Evolutionary conservation across 2,797 vertebrate genomes (phyloP), one percentile per base, ranked within the genome.

Genomic region (Vipera latastei): DNA sequence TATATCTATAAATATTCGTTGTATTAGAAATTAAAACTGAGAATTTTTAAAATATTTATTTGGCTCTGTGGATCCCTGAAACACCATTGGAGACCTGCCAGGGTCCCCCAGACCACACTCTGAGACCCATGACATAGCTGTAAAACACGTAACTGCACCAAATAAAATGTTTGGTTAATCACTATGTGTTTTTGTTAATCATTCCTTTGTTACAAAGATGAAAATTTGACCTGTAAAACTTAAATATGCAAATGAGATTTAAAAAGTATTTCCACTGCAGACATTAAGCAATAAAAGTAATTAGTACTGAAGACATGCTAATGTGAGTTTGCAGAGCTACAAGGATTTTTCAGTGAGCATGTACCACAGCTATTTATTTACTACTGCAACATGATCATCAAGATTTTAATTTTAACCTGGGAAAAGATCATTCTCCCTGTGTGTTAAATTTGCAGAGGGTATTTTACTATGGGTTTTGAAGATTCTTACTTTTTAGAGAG

Each of bases 161-260:
- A 69, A 91, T 90, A 85, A 91, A 91, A 91, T 61, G 25, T 83
- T 69, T 86, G 60, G 90, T 60, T n/a, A 86, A 86, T 91, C 90
- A n/a, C 6, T 83, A 32, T 61, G 48, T 44, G 38, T 65, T 93
- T 93, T 85, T 63, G 59, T 65, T 89, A 48, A 83, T 59, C 55
- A 53, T 44, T 57, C 59, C 25, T 85, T 85, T 91, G 51, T 32
- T 88, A 83, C 28, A 4, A 12, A 91, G 56, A 44, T 78, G 92
- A 91, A 87, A 78, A 88, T 89, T 85, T 93, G 90, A 91, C 92
- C 69, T 89, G 57, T 85, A 60, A 38, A 26, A 63, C 63, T 85
- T 57, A 93, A 93, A 89, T 93, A 93, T 91, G 86, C 78, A 89
- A 89, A 91, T 78, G 25, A n/a, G 83, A n/a, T 69, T 48, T 65